Conservation (phyloP, 2,797 vertebrate species). For the Ammospiza maritima region DNA sequence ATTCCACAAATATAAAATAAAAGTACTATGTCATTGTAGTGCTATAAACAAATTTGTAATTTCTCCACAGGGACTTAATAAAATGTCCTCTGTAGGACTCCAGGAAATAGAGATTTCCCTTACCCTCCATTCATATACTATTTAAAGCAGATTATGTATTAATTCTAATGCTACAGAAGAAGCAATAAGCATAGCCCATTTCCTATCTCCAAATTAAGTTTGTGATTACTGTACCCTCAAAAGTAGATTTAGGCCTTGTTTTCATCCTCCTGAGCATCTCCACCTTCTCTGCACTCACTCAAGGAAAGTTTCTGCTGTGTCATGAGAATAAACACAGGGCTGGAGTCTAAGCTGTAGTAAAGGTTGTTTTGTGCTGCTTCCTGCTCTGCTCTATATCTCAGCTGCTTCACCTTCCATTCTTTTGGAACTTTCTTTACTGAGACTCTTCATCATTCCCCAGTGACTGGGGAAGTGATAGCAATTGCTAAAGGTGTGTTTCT, state of each 20-base stretch:
- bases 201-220: neutral
- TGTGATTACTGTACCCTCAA: neutral
- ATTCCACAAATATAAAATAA: neutral
- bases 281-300: neutral
- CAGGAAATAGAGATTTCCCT: neutral
- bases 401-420: neutral
- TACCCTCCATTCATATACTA: neutral
- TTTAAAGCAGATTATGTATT: neutral
- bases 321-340: neutral
- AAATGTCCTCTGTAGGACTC: neutral
- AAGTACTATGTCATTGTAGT: neutral
- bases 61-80: neutral
- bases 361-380: neutral
- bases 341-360: neutral
- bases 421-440: neutral
- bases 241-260: neutral
- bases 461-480: neutral
- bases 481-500: neutral
- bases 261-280: neutral
- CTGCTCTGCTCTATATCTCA: neutral
- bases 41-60: neutral
- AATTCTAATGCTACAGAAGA: neutral
- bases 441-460: neutral
- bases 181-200: neutral
- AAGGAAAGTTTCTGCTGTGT: neutral